Evolutionary conservation across 2,888 invertebrate species (phyloP), one percentile per base, ranked within the genome.

Genomic region (Xestia rhomboidea): DNA sequence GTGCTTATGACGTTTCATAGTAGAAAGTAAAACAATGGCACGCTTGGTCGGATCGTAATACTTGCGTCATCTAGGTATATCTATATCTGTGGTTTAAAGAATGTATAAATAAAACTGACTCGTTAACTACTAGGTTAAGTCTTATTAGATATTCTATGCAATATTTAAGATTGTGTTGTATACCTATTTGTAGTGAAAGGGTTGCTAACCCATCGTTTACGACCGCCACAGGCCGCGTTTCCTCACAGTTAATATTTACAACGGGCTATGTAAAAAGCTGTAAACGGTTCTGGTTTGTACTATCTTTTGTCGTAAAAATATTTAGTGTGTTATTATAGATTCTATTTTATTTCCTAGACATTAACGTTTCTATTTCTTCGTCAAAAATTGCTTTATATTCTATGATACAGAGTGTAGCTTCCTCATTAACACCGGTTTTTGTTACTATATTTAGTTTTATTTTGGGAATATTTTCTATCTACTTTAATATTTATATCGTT

Each of bases 161-260:
- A 75, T 79, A 77, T 86, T 79, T 82, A 75, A 76, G 60, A 54
- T 66, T 41, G 70, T 73, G n/a, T 49, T 76, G 64, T 74, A 41
- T 71, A 75, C 21, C 69, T 75, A 72, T 77, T 79, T 80, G 75
- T 83, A 77, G 68, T 54, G 15, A 64, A 82, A 84, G 60, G 79
- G 71, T 78, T 84, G 49, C 38, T 68, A 68, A 75, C 69, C 74
- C 46, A 69, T 60, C 54, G 67, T 87, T 87, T 87, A 87, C 77
- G 84, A 86, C 69, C 67, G 18, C 54, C 38, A 64, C 69, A 63
- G 77, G 49, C 68, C 68, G 73, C 81, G 62, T 68, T 68, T 84
- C 72, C 63, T 63, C 72, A 73, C 69, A 49, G 71, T 79, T 67
- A 69, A 76, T 79, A 86, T 87, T 87, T 81, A 87, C 84, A 76